Evolutionary conservation across 1,140 invertebrate genomes (phyloP).

Genomic region (Ostrea denselamellosa): DNA sequence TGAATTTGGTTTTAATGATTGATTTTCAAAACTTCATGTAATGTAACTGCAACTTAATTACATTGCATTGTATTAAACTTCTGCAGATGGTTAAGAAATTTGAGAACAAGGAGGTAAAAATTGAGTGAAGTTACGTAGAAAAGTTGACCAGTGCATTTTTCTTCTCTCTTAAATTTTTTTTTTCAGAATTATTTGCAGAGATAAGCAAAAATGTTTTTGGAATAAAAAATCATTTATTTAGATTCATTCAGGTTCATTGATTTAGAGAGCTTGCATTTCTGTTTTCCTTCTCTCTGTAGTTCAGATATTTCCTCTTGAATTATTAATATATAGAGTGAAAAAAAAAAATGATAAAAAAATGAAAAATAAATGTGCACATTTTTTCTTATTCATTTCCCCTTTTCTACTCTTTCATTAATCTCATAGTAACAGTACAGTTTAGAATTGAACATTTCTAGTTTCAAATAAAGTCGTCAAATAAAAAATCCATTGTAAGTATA

Average conservation of each 20-base stretch:
- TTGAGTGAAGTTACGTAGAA: background rate
- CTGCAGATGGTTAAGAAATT: slow-evolving; percentile 36
- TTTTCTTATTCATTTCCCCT: background rate
- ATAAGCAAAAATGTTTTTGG: too few species aligned
- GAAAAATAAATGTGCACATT: background rate
- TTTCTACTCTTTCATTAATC: background rate
- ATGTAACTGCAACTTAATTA: background rate
- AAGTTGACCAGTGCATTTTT: background rate
- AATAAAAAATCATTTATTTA: too few species aligned
- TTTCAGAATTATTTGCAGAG: background rate
- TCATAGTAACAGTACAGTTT: background rate
- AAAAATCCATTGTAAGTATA: background rate
- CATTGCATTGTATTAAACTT: background rate
- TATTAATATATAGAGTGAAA: too few species aligned
- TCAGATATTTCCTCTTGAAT: too few species aligned
- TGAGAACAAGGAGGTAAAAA: slow-evolving; percentile 42
- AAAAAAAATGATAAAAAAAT: background rate
- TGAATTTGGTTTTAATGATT: too few species aligned
- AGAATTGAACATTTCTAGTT: slow-evolving; percentile 7
- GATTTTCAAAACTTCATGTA: too few species aligned
- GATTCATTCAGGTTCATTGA: too few species aligned
- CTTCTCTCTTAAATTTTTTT: background rate
- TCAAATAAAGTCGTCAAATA: background rate
- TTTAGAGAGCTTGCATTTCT: too few species aligned
- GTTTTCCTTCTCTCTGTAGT: too few species aligned